Percentiles rank a stretch among this genome's conserved stretches.
Conservation (phyloP, 1,140 invertebrate species). For the Copidosoma floridanum region DNA sequence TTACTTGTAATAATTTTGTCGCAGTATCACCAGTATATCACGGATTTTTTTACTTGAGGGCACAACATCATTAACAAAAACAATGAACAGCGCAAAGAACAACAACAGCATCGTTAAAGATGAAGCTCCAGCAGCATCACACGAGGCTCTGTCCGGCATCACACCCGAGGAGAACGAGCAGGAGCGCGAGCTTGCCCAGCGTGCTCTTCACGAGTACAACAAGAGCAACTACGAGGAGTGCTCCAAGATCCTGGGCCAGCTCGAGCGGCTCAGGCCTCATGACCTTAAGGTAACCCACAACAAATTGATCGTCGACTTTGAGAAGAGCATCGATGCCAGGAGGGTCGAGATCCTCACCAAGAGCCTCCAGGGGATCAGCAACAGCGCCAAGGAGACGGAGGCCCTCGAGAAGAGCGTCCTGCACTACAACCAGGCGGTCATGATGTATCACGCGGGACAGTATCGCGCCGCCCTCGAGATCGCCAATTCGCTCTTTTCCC, state of each 20-base stretch:
- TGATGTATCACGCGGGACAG: conserved; percentile 78
- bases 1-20: too few species aligned
- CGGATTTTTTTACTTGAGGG: too few species aligned
- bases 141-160: not conserved
- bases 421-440: conserved; percentile 79
- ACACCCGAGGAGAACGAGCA: conserved; percentile 52
- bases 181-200: conserved; percentile 60
- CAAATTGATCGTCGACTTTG: conserved; percentile 69
- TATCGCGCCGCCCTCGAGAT: conserved; percentile 73
- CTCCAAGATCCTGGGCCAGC: conserved; percentile 61
- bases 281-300: conserved; percentile 75
- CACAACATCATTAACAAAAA: too few species aligned
- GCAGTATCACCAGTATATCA: too few species aligned
- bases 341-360: conserved; percentile 72
- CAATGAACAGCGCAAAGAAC: not conserved
- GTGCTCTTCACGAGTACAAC: conserved; percentile 61
- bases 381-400: conserved; percentile 59
- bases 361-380: conserved; percentile 60
- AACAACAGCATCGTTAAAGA: not conserved
- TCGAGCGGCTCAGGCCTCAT: conserved; percentile 60
- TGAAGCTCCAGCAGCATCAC: not conserved
- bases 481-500: conserved; percentile 71
- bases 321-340: conserved; percentile 61
- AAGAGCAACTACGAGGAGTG: conserved; percentile 60
- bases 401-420: conserved; percentile 71